Evolutionary conservation across 2,888 invertebrate species (phyloP), one percentile per base, ranked within the genome.

Genomic region (Ditula angustiorana): DNA sequence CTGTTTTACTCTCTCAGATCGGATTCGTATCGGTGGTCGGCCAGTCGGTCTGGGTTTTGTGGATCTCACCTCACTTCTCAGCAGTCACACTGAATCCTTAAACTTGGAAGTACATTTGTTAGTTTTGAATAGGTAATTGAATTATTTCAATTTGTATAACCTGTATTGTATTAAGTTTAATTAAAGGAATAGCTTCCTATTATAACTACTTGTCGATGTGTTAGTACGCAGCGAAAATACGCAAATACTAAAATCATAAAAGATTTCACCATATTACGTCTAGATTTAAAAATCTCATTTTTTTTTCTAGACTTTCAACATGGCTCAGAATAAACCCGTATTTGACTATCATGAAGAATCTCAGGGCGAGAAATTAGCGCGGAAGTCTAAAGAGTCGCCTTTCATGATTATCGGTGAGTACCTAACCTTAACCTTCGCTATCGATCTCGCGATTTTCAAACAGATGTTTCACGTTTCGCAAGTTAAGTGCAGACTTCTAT

Each of bases 341-440:
- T 93, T 92, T 70, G 91, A 92, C 66, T 94, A 93, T 73, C 89
- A 94, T 49, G 94, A 94, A 58, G 95, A 95, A 80, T 84, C 88
- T 33, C 93, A 94, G n/a, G 71, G 87, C 0, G 90, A 92, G 70
- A 90, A 80, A 67, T 81, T 96, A 50, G 83, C 93, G 10, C 93
- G 94, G 64, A 96, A 96, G 81, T 93, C 95, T 3, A 95, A 95
- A 78, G 96, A 96, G 82, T 94, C 95, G 33, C 96, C 96, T 0
- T 95, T 96, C 72, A 95, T 96, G 94, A 82, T 95, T 52, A 83
- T 95, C 60, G 96, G 96, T 96, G 86, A 93, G 94, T 83, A 55
- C 21, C 2, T 52, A 47, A 53, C 49, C 19, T 50, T 37, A 28
- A 52, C 33, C 41, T 53, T 53, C 33, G 1, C 19, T 19, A 35